phyloP scores from a whole-genome alignment of 1,140 invertebrate genomes.

The Neodiprion virginianus region DNA sequence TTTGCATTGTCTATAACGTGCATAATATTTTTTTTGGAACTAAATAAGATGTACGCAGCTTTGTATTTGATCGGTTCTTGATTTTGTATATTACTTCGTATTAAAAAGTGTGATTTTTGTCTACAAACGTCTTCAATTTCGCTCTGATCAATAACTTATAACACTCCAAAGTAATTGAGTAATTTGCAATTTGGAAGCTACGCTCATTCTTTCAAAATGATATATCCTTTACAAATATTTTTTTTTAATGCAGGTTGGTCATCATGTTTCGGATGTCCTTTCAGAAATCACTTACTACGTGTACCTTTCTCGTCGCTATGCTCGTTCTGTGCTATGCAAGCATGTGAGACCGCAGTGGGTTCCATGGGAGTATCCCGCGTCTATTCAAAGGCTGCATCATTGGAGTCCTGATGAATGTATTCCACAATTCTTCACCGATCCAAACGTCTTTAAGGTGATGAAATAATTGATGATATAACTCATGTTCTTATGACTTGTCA shows the following conservation, averaged over 20 bases:
- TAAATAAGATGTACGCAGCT: no score
- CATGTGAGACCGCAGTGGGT: slow-evolving; percentile 93
- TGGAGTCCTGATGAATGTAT: slow-evolving; percentile 99
- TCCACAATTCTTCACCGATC: slow-evolving; percentile 93
- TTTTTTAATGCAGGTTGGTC: slow-evolving; percentile 69
- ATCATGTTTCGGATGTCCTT: slow-evolving; percentile 95
- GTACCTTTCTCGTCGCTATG: slow-evolving; percentile 85
- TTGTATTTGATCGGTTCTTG: no score
- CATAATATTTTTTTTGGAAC: no score
- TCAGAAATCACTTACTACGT: slow-evolving; percentile 98
- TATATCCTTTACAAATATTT: slow-evolving; percentile 17
- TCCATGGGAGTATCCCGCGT: slow-evolving; percentile 94
- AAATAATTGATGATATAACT: slow-evolving; percentile 15
- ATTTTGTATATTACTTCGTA: no score
- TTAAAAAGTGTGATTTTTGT: no score
- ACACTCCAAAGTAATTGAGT: no score
- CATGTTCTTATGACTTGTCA: slow-evolving; percentile 5
- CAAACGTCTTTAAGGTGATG: slow-evolving; percentile 81
- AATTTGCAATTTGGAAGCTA: no score
- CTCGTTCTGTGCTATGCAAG: slow-evolving; percentile 85
- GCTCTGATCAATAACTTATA: slow-evolving; percentile 1
- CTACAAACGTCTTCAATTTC: not conserved
- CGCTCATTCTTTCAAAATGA: slow-evolving; percentile 13
- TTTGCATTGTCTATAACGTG: no score
- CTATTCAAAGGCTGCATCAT: slow-evolving; percentile 88